Evolutionary conservation across 2,113 vertebrate genomes (phyloP).

Genomic region (Bolborhynchus lineola): DNA sequence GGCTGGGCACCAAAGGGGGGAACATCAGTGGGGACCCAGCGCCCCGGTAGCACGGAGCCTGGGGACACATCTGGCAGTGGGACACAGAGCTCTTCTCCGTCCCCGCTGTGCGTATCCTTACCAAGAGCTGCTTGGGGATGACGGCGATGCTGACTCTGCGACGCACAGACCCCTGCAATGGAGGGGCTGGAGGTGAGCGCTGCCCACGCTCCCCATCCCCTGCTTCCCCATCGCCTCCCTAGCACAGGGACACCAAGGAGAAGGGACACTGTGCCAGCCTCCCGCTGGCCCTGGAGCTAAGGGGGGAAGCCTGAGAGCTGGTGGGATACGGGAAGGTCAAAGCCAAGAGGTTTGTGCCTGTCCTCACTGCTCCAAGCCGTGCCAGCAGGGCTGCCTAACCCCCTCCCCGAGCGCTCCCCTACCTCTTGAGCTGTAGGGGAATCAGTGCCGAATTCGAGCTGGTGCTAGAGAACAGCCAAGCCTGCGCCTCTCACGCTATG

Average conservation of each 20-base stretch:
- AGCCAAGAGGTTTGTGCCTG: not conserved
- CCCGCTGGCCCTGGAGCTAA: not conserved
- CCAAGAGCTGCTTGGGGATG: slow-evolving; percentile 72
- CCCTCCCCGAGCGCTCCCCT: not conserved
- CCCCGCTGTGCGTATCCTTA: not conserved
- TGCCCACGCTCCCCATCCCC: rapidly evolving
- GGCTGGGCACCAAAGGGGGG: not conserved
- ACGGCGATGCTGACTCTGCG: slow-evolving; percentile 80
- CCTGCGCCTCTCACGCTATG: not conserved
- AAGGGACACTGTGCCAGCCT: not conserved
- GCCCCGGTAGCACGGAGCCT: rapidly evolving
- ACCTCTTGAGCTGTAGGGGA: not conserved
- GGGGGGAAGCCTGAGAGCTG: not conserved
- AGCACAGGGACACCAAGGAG: not conserved
- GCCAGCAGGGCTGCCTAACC: not conserved
- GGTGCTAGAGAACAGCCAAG: slow-evolving; percentile 12
- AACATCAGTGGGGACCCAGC: not conserved
- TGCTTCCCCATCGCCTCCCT: not conserved
- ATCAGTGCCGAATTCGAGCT: not conserved
- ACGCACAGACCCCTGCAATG: slow-evolving; percentile 62
- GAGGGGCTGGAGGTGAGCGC: not conserved
- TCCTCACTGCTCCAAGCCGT: not conserved
- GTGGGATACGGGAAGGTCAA: not conserved
- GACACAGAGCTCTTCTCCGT: not conserved
- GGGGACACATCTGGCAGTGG: rapidly evolving